phyloP scores from a whole-genome alignment of 2,797 vertebrate genomes.

The Momotus momota region DNA sequence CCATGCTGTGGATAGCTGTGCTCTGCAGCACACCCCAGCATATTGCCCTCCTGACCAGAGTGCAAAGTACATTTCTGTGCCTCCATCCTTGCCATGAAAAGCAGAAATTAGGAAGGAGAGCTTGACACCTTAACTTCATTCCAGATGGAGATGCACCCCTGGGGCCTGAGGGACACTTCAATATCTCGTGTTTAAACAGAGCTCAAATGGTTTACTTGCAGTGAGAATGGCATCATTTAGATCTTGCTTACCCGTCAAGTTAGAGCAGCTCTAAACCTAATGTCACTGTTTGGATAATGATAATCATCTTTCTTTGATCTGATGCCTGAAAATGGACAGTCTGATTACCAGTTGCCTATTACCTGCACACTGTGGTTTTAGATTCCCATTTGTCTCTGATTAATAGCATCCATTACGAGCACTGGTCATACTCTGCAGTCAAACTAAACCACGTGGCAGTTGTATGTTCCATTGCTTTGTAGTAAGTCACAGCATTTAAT shows the following conservation, averaged over 20 bases:
- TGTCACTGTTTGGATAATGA: neutral
- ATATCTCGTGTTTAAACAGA: neutral
- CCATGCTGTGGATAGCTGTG: neutral
- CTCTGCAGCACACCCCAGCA: neutral
- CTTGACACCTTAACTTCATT: neutral
- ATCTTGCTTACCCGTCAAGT: neutral
- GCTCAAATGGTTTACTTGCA: neutral
- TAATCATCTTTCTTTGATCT: neutral
- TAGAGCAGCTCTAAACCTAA: neutral
- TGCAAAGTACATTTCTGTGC: neutral
- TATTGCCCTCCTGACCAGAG: neutral
- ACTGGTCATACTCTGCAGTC: neutral
- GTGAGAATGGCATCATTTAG: neutral
- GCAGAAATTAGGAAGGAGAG: neutral
- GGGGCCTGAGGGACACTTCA: neutral
- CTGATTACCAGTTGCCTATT: neutral
- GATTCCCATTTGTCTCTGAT: neutral
- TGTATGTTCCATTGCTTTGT: neutral
- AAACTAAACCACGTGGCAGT: neutral
- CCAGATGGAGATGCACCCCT: neutral
- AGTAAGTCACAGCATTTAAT: constrained; percentile 43
- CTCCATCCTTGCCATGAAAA: neutral
- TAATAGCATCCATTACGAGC: neutral
- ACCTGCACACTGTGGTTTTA: neutral
- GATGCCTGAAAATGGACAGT: neutral